Base-by-base conservation (phyloP, 2,797 vertebrate species). In the Neoniphon sammara region DNA sequence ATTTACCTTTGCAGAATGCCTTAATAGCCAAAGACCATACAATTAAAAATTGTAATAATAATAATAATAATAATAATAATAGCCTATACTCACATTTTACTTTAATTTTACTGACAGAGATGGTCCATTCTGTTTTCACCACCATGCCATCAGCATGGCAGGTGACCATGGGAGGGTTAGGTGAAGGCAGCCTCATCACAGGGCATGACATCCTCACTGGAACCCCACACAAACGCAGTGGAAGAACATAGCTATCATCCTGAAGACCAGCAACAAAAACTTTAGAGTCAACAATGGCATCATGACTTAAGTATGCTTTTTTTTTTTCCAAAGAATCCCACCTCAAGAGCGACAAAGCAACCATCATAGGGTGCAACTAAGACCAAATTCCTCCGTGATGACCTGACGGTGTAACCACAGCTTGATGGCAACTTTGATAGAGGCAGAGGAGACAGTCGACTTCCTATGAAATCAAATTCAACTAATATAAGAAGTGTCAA, bases 191-290 rank as follows among this genome's bases (percentile, higher is more conserved):
- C 20, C 14, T 83, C 50, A 63, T 70, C 30, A 80, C 46, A 36
- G 94, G 93, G 62, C 94, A 95, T 0, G 81, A 90, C 91, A 95
- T 91, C 75, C 65, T 93, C 63, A 94, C 73, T 14, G 91, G 91
- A 46, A 93, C 57, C 4, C 92, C 92, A 7, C 65, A 85, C 89
- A 91, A 93, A 34, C 52, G 90, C 52, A 95, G 59, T 0, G 92
- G 90, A 1, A 94, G 88, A 75, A 94, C 79, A 27, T 92, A 92
- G 27, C 62, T 21, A 61, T 90, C 78, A 52, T 89, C 90, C 94
- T 95, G 49, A 81, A 87, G 80, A 0, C 4, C 15, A 31, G 17
- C 42, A 74, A 11, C 59, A 47, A 31, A 39, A 44, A 30, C 30
- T 17, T 47, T 17, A 11, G 4, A 12, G 3, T 46, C 44, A 46